phyloP scores from a whole-genome alignment of 1,140 invertebrate genomes.

The Drosophila takahashii region DNA sequence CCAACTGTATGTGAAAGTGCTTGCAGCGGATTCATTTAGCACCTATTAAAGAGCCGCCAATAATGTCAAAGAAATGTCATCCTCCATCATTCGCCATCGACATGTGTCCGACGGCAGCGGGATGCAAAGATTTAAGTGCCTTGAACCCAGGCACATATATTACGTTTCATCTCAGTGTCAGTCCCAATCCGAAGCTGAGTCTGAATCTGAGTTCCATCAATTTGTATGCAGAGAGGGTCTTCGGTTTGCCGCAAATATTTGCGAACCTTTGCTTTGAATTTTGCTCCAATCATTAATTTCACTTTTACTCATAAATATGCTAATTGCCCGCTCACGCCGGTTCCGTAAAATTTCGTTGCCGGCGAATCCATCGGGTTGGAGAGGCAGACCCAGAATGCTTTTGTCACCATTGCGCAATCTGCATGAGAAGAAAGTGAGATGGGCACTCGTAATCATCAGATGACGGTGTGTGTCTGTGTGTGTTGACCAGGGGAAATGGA shows the following conservation, averaged over 20 bases:
- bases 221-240: conserved; percentile 39
- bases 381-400: conserved; percentile 53
- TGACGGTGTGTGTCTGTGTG: background rate
- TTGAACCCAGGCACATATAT: conserved; percentile 18
- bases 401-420: conserved; percentile 60
- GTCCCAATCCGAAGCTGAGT: conserved; percentile 5
- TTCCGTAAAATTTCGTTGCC: background rate
- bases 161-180: conserved; percentile 41
- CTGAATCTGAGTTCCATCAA: conserved; percentile 14
- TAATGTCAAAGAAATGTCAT: conserved; percentile 55
- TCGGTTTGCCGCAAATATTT: conserved; percentile 60
- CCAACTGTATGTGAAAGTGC: conserved; percentile 59
- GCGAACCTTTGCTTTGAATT: conserved; percentile 61
- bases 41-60: conserved; percentile 42
- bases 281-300: conserved; percentile 74
- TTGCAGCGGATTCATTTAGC: conserved; percentile 54
- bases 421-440: conserved; percentile 71
- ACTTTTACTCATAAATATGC: conserved; percentile 83
- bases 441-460: conserved; percentile 38
- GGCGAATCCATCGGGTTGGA: conserved; percentile 1
- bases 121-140: conserved; percentile 15
- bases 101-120: conserved; percentile 46
- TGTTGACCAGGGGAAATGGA: background rate
- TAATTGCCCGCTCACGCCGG: conserved; percentile 67
- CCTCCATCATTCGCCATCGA: conserved; percentile 41